These are phyloP conservation scores for Ochropleura leucogaster DNA, from an alignment of 2,888 invertebrate genomes.

Conservation along the genomic window DNA sequence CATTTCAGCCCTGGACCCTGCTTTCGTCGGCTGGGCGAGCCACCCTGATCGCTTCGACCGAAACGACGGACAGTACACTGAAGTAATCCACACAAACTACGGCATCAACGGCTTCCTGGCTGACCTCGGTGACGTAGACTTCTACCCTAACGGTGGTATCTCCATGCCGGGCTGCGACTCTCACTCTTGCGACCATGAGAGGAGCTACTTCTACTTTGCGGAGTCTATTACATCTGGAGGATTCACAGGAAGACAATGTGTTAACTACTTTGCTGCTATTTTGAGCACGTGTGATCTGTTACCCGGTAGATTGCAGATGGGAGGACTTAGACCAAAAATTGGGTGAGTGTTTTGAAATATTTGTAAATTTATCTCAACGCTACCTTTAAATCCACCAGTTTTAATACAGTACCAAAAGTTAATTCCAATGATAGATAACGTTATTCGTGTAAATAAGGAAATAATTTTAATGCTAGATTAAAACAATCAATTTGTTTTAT, in stretches of 20 bases:
- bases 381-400: not conserved
- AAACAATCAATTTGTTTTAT: not conserved
- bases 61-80: constrained; percentile 78
- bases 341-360: constrained; percentile 70
- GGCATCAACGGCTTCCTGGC: constrained; percentile 78
- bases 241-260: constrained; percentile 78
- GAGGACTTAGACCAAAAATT: constrained; percentile 78
- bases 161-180: constrained; percentile 82
- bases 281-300: constrained; percentile 71
- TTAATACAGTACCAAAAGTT: not conserved
- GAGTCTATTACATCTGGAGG: constrained; percentile 77
- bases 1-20: constrained; percentile 78
- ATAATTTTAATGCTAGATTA: not conserved
- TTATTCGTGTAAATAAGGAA: not conserved
- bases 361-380: not conserved
- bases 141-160: constrained; percentile 82
- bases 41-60: constrained; percentile 75
- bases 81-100: constrained; percentile 82
- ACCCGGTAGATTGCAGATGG: constrained; percentile 77
- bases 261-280: constrained; percentile 77
- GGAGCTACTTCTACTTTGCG: constrained; percentile 78
- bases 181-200: constrained; percentile 77
- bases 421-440: no score
- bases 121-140: constrained; percentile 78
- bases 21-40: constrained; percentile 80